Base-by-base conservation (phyloP, 2,113 vertebrate species). In the Oreochromis spilurus region DNA sequence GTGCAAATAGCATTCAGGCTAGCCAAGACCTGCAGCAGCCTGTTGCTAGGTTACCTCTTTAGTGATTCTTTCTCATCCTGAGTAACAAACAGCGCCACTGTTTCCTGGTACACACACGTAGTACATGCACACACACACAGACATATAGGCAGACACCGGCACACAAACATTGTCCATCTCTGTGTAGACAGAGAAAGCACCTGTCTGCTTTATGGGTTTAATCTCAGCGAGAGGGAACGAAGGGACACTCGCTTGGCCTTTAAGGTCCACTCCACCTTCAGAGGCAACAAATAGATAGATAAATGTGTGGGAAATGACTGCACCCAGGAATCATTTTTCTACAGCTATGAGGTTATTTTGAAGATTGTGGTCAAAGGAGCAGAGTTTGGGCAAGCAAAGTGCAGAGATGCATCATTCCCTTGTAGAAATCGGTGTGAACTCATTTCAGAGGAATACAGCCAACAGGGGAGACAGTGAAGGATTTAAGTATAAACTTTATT, bases 31-130 rank as follows among this genome's bases (percentile, higher is more conserved):
- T 87, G 87, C 80, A 88, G 89, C 89, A 93, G 95, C 91, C 93
- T 95, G 96, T 97, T 97, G 96, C 96, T 97, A 97, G 95, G 96
- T 96, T 95, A 97, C 96, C 92, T 93, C 87, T 94, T 94, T 89
- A 91, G 93, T 95, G 91, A 96, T 93, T 94, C 84, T 93, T 89
- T 92, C 91, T 93, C 93, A 93, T 95, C 90, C 93, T 65, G 87
- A 62, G 87, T 92, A 95, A 95, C 94, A 96, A 96, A 96, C 92
- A 94, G 92, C 86, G 94, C 83, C 86, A 92, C 91, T 95, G 93
- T 95, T 94, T 82, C 90, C 83, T 84, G 67, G 78, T 72, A 11
- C 65, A 50, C 84, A 88, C 82, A 81, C 9, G 81, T 21, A 75
- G 65, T 26, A 45, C 65, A 16, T 45, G 38, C 70, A 80, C 52